Base-by-base conservation (phyloP, 2,113 vertebrate genomes). In the Sclerurus mexicanus region DNA sequence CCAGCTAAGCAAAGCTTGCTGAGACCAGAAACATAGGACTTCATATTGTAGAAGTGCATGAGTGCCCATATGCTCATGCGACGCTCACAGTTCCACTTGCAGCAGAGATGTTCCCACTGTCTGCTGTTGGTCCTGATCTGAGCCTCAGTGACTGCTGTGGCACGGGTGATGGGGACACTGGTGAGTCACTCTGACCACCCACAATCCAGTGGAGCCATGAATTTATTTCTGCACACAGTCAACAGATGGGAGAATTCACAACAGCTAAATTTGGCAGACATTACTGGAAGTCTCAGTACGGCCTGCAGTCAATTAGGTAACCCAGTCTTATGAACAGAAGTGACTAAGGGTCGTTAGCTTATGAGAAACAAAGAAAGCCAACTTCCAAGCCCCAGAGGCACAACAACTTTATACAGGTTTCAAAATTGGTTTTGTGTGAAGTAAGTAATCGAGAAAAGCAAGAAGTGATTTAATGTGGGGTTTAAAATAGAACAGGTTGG, bases 401-500 rank as follows among this genome's bases (percentile, higher is more conserved):
- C 33, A 85, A 23, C 37, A 81, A 5, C 55, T 89, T 64, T 67
- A 12, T 53, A 42, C 3, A 69, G 44, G 47, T 71, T 92, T 92
- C 83, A 63, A 63, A 84, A 93, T 47, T 75, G 33, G 44, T 92
- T 52, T 93, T 89, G 42, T 89, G 50, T 77, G 72, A 83, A 95
- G 30, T 24, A 84, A 81, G 68, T 74, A 93, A 95, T 89, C 68
- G 84, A 66, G 90, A 86, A 86, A 88, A 89, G 39, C 42, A 63
- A 69, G 46, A 66, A 93, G 72, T 81, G 55, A 81, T 92, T 96
- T 93, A 88, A 42, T 42, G 39, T 14, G 50, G 18, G 8, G 6
- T 40, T 95, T 92, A 84, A 95, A 92, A 92, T 71, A 92, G 68
- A 95, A 47, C 27, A 53, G 25, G 21, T 59, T 92, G 74, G 42